Evolutionary conservation across 1,140 invertebrate species (phyloP).

Genomic region (Pentalonia nigronervosa): DNA sequence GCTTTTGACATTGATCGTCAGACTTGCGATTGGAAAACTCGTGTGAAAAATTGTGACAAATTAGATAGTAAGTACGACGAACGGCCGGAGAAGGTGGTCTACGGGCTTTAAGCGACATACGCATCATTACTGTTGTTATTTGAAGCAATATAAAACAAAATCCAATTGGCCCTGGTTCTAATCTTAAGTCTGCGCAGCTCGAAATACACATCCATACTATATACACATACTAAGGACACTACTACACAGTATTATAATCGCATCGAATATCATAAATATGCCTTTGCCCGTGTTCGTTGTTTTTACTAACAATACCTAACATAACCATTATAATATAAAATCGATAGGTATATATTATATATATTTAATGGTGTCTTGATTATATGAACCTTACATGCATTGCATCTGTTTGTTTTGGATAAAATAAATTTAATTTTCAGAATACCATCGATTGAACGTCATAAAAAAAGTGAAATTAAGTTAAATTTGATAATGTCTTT

Average conservation of each 20-base stretch:
- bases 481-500: slow-evolving; percentile 36
- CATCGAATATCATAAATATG: slow-evolving; percentile 28
- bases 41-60: slow-evolving; percentile 93
- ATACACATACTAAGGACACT: neutral
- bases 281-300: slow-evolving; percentile 46
- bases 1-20: slow-evolving; percentile 94
- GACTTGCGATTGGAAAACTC: slow-evolving; percentile 94
- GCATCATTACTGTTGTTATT: neutral
- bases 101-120: slow-evolving; percentile 23
- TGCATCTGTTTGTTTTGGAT: slow-evolving; percentile 54
- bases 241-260: neutral
- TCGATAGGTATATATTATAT: neutral
- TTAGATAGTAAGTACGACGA: slow-evolving; percentile 83
- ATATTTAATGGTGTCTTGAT: slow-evolving; percentile 48
- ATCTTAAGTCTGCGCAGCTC: slow-evolving; percentile 13
- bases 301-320: slow-evolving; percentile 43
- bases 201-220: neutral
- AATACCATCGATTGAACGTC: slow-evolving; percentile 36
- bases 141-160: slow-evolving; percentile 3
- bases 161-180: neutral
- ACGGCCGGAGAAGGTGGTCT: slow-evolving; percentile 35
- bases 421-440: slow-evolving; percentile 55
- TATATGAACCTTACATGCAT: slow-evolving; percentile 40
- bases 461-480: slow-evolving; percentile 31
- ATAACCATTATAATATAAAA: slow-evolving; percentile 22